phyloP scores from a whole-genome alignment of 2,888 invertebrate genomes.

The Scotopteryx bipunctaria region DNA sequence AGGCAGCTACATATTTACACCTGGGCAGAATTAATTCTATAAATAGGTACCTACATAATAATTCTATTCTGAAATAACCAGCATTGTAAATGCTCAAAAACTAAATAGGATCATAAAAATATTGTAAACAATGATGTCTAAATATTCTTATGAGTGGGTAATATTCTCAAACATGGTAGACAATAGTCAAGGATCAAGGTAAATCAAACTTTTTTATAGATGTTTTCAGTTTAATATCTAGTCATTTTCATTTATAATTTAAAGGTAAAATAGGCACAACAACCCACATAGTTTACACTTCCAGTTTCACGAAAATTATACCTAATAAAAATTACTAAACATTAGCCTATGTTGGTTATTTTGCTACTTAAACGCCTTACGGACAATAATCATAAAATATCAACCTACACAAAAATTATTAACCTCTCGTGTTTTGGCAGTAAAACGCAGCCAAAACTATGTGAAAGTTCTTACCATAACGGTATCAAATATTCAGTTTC shows the following conservation, averaged over 20 bases:
- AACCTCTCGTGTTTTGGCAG: not conserved
- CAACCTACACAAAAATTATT: not conserved
- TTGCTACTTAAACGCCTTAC: too few species aligned
- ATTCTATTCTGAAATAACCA: constrained; percentile 1
- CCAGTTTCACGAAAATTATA: too few species aligned
- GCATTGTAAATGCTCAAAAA: too few species aligned
- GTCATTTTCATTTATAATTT: not conserved
- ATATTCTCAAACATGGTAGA: too few species aligned
- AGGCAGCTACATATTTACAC: not conserved
- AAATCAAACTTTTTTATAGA: not conserved
- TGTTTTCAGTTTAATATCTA: constrained; percentile 2
- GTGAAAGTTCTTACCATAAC: constrained; percentile 21
- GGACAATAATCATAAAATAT: not conserved
- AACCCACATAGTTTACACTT: too few species aligned
- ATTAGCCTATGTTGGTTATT: too few species aligned
- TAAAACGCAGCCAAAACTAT: constrained; percentile 1
- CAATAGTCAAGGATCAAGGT: constrained; percentile 8
- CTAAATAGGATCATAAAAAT: too few species aligned
- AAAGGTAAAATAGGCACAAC: constrained; percentile 2
- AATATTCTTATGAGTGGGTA: too few species aligned
- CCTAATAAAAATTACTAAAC: too few species aligned
- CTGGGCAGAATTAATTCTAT: not conserved
- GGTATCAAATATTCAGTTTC: constrained; percentile 19
- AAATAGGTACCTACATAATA: too few species aligned
- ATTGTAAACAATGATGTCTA: too few species aligned